These are phyloP conservation scores for Cassiopea andromeda DNA, from an alignment of 30 jellyfish, hydroid and myxozoan genomes.

Conservation along the genomic window DNA sequence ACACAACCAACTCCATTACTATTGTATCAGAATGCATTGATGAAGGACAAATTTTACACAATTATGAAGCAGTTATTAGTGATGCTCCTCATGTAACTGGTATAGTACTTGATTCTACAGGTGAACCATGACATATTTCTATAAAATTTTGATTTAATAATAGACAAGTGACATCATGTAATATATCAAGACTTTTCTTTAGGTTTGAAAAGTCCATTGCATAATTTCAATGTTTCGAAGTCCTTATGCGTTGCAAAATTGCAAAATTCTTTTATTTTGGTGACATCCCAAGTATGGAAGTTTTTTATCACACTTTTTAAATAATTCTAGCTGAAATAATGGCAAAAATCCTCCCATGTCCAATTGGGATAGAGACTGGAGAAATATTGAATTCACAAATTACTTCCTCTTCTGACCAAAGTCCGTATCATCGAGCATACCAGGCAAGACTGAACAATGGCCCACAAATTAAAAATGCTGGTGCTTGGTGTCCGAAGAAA, in stretches of 20 bases:
- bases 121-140: not conserved
- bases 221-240: no score
- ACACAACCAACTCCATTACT: conserved; percentile 8
- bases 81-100: conserved; percentile 29
- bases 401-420: conserved; percentile 34
- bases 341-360: conserved; percentile 25
- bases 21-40: conserved; percentile 7
- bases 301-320: not conserved
- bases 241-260: no score
- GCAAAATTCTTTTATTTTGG: no score
- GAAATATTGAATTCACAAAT: conserved; percentile 1
- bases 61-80: conserved; percentile 8
- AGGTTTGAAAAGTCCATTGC: no score
- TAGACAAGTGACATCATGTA: no score
- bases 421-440: conserved; percentile 14
- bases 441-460: conserved; percentile 38
- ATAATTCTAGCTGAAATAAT: not conserved
- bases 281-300: no score
- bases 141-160: no score
- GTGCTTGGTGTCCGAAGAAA: conserved; percentile 68
- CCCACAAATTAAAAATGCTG: conserved; percentile 23
- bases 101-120: conserved; percentile 40
- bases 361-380: conserved; percentile 39
- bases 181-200: no score
- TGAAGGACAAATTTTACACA: not conserved